Evolutionary conservation across 2,113 vertebrate genomes (phyloP).

Genomic region (Limnothrissa miodon): DNA sequence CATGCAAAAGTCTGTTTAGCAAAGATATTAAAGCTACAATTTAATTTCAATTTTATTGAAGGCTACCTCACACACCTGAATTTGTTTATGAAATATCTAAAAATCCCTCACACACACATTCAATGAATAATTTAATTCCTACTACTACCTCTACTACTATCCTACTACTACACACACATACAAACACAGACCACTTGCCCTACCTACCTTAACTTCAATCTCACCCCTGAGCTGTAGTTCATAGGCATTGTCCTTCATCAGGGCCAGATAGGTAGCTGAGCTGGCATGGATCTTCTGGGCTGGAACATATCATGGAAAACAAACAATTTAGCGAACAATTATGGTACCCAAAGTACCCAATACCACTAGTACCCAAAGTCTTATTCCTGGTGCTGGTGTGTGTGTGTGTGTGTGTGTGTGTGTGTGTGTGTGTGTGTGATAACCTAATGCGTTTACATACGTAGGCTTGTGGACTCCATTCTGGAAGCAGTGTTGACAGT

Average conservation of each 20-base stretch:
- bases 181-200: background rate
- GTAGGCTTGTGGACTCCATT: conserved; percentile 79
- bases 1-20: too few species aligned
- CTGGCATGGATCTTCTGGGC: conserved; percentile 87
- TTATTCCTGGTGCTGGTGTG: background rate
- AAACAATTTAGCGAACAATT: background rate
- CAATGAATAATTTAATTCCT: too few species aligned
- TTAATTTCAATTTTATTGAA: too few species aligned
- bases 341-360: too few species aligned
- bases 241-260: conserved; percentile 79
- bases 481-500: conserved; percentile 79
- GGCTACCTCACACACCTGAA: too few species aligned
- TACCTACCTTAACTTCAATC: conserved; percentile 85
- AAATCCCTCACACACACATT: too few species aligned
- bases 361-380: too few species aligned
- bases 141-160: too few species aligned
- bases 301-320: conserved; percentile 45
- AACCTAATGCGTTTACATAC: conserved; percentile 54
- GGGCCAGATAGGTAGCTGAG: conserved; percentile 78
- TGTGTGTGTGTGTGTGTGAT: background rate
- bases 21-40: too few species aligned
- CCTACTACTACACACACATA: background rate
- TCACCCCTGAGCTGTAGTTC: conserved; percentile 84
- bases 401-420: conserved; percentile 18
- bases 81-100: too few species aligned